phyloP scores from a whole-genome alignment of 2,113 vertebrate genomes.

The Corydoras sp. region DNA sequence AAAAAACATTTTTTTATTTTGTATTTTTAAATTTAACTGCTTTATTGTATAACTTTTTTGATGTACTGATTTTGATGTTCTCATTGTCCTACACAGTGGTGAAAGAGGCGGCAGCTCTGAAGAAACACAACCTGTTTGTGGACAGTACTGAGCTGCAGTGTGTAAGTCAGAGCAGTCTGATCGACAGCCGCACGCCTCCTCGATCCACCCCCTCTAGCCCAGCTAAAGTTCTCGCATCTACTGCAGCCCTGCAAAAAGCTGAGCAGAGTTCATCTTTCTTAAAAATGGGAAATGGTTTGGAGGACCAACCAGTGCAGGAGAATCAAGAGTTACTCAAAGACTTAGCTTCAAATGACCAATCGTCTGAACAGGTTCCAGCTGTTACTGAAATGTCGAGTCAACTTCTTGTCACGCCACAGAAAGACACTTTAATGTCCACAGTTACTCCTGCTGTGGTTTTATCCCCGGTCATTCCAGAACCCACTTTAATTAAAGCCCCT shows the following conservation, averaged over 20 bases:
- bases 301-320: conserved; percentile 9
- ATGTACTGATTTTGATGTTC: conserved; percentile 4
- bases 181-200: conserved; percentile 61
- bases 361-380: not conserved
- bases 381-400: not conserved
- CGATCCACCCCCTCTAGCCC: conserved; percentile 69
- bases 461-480: too few relatives aligned
- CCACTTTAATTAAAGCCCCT: not conserved
- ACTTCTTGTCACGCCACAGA: too few relatives aligned
- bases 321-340: not conserved
- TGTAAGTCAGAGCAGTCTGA: conserved; percentile 74
- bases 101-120: conserved; percentile 74
- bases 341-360: not conserved
- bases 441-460: too few relatives aligned
- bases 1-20: too few relatives aligned
- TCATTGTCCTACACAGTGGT: conserved; percentile 64
- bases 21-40: too few relatives aligned
- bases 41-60: too few relatives aligned
- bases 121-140: conserved; percentile 81
- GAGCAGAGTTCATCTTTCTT: conserved; percentile 18
- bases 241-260: not conserved
- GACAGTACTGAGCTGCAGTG: conserved; percentile 68
- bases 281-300: conserved; percentile 7
- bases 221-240: conserved; percentile 30
- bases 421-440: too few relatives aligned